Base-by-base conservation (phyloP, 1,140 invertebrate genomes). In the Platorchestia sp. region DNA sequence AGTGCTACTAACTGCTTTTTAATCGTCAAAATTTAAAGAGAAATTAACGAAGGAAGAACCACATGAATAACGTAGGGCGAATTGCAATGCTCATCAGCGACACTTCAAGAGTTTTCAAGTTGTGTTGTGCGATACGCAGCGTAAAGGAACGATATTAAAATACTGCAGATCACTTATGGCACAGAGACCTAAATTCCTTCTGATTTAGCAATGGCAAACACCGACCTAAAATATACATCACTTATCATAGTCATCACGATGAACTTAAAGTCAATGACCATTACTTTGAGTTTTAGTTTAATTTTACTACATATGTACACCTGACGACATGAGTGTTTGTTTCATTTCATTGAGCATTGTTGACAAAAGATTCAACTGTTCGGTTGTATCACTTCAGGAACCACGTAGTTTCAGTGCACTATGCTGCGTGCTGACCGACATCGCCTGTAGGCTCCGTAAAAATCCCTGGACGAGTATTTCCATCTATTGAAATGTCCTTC, bases 321-420 rank as follows among this genome's bases (percentile, higher is more conserved):
- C 43, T 89, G 41, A 89, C 87, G 87, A 89, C 87, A 41, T 89
- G n/a, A 89, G 87, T 89, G 87, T 89, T 89, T 89, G 87, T 89
- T 44, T 89, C 27, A 89, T 41, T 89, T 89, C 87, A 89, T 89
- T 89, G 87, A 89, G 87, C 87, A 89, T 41, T 44, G 87, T 89
- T 89, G 22, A 89, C 42, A 22, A 89, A 89, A 86, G 42, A 89
- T 89, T 89, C 87, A 89, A 44, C 87, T 89, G 0, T 44, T 89
- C 43, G 10, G 87, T 16, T 41, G 87, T 16, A 42, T 42, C n/a
- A 42, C 43, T 89, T 41, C 5, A 42, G 36, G 87, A 3, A 14
- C 41, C n/a, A n/a, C n/a, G n/a, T 89, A 44, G 87, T 41, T 41
- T 89, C 5, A 89, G 36, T 14, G 42, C 5, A 42, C 36, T 89